A percentile compares a stretch with the other conserved stretches of the same genome.
Evolutionary conservation across 1,140 invertebrate genomes (phyloP).

Genomic region (Pogonomyrmex californicus): DNA sequence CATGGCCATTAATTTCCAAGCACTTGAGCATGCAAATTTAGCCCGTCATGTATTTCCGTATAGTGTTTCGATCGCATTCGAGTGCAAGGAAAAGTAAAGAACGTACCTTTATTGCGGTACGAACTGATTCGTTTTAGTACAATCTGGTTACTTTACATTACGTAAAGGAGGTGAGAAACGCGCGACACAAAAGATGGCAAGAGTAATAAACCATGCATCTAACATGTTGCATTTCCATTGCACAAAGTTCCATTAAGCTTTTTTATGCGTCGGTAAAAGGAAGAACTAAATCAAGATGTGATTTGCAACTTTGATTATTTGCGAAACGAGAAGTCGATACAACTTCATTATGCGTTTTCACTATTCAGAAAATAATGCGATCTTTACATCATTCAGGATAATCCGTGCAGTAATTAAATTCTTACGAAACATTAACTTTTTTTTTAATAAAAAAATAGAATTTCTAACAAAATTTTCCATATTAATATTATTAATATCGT

Average conservation of each 20-base stretch:
- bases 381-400: background rate
- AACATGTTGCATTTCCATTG: conserved; percentile 42
- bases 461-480: background rate
- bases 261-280: conserved; percentile 1
- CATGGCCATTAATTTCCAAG: conserved; percentile 41
- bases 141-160: conserved; percentile 33
- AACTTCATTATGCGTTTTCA: conserved; percentile 12
- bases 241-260: conserved; percentile 28
- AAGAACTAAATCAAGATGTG: conserved; percentile 24
- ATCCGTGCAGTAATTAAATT: background rate
- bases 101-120: conserved; percentile 23
- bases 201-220: conserved; percentile 46
- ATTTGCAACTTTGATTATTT: conserved; percentile 43
- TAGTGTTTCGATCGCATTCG: conserved; percentile 45
- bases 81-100: conserved; percentile 41
- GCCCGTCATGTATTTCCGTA: conserved; percentile 47
- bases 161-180: background rate
- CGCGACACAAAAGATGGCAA: conserved; percentile 2
- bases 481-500: background rate
- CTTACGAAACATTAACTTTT: background rate
- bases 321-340: conserved; percentile 20
- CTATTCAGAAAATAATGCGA: background rate
- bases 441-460: background rate
- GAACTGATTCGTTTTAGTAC: conserved; percentile 47
- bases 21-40: conserved; percentile 48